Conservation (phyloP, 1,140 invertebrate genomes). For the Brachionus angularis region DNA sequence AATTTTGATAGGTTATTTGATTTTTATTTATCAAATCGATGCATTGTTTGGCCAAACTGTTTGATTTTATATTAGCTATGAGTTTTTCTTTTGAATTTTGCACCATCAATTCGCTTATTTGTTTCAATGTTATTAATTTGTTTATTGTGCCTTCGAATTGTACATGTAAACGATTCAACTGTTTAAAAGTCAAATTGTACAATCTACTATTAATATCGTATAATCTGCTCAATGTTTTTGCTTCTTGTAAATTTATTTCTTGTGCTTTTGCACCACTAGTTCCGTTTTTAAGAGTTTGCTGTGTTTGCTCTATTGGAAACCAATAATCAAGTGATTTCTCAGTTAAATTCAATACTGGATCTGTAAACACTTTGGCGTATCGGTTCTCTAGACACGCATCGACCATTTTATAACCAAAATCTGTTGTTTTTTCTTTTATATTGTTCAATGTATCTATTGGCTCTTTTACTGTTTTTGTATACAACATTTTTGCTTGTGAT, state of each 20-base stretch:
- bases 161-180: neutral
- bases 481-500: slow-evolving; percentile 7
- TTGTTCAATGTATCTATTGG: slow-evolving; percentile 14
- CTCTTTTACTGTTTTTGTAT: slow-evolving; percentile 1
- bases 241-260: no score
- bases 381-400: slow-evolving; percentile 18
- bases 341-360: slow-evolving; percentile 27
- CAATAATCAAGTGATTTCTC: slow-evolving; percentile 22
- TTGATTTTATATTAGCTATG: neutral
- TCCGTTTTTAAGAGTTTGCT: neutral
- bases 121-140: slow-evolving; percentile 15
- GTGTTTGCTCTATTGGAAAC: neutral
- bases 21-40: slow-evolving; percentile 11
- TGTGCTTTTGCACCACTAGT: no score
- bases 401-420: neutral
- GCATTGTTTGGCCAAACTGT: neutral
- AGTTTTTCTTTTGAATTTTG: neutral
- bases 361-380: slow-evolving; percentile 15
- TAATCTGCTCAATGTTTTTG: neutral
- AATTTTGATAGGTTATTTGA: slow-evolving; percentile 3
- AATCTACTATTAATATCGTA: slow-evolving; percentile 10
- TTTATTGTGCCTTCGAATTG: neutral
- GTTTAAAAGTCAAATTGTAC: neutral
- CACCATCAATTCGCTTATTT: neutral
- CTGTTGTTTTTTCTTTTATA: slow-evolving; percentile 23